Percentiles rank a stretch among this genome's conserved stretches.
These are phyloP conservation scores for Aspidapion aeneum DNA, from an alignment of 2,888 invertebrate genomes.

Conservation along the genomic window DNA sequence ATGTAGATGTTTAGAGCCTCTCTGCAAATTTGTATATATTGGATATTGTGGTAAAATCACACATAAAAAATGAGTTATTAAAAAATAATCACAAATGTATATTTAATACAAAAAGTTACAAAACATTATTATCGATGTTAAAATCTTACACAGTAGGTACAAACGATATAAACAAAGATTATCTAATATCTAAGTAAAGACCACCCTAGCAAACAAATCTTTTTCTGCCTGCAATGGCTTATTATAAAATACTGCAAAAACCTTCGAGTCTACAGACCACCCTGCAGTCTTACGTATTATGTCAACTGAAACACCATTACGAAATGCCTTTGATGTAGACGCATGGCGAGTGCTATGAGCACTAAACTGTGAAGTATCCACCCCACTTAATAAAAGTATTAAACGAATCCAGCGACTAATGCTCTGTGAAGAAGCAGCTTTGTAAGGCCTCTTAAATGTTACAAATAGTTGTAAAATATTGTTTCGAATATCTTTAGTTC, in stretches of 20 bases:
- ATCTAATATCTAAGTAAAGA: not conserved
- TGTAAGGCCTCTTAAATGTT: slow-evolving; percentile 5
- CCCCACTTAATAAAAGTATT: slow-evolving; percentile 23
- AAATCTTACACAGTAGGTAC: not conserved
- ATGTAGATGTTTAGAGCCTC: slow-evolving; percentile 6
- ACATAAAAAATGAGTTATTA: too few relatives aligned
- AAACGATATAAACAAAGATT: not conserved
- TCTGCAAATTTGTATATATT: not conserved
- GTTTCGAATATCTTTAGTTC: slow-evolving; percentile 3
- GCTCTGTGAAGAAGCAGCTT: slow-evolving; percentile 15
- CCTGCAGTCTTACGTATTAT: slow-evolving; percentile 26
- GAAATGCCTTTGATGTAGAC: slow-evolving; percentile 29
- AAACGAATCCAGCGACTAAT: slow-evolving; percentile 19
- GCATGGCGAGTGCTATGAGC: slow-evolving; percentile 16
- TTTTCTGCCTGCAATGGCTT: slow-evolving; percentile 7
- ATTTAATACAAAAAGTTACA: too few relatives aligned
- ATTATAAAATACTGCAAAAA: slow-evolving; percentile 31
- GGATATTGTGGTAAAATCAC: too few relatives aligned
- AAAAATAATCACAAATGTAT: too few relatives aligned
- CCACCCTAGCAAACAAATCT: not conserved
- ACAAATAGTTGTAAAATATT: not conserved
- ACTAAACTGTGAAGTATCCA: slow-evolving; percentile 13
- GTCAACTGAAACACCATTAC: slow-evolving; percentile 28
- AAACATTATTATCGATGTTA: too few relatives aligned
- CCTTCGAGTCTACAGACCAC: slow-evolving; percentile 23